A percentile compares a stretch with the other conserved stretches of the same genome.
Conservation (phyloP, 1,140 invertebrate genomes). For the Drepana arcuata region DNA sequence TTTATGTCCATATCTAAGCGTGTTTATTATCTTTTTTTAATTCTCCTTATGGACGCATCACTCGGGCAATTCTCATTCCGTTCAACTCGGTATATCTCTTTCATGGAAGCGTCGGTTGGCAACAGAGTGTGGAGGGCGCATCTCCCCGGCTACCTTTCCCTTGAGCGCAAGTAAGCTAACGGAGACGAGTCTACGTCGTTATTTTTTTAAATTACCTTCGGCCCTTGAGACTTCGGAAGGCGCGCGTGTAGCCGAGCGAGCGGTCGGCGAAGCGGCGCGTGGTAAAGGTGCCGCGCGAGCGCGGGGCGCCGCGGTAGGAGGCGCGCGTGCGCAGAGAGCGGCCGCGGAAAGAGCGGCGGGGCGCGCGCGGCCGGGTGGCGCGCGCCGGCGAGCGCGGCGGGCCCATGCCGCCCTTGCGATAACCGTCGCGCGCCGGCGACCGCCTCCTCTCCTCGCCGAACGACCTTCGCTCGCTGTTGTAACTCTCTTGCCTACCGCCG, state of each 20-base stretch:
- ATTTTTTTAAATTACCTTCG: conserved; percentile 65
- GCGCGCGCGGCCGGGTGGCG: conserved; percentile 36
- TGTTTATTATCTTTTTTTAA: no score
- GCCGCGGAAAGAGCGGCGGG: conserved; percentile 63
- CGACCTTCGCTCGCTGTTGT: conserved; percentile 56
- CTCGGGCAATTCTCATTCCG: no score
- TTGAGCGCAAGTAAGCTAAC: no score
- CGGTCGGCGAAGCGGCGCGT: conserved; percentile 50
- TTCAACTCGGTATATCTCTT: no score
- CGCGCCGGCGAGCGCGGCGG: conserved; percentile 58
- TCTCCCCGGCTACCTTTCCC: no score
- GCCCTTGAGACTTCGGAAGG: conserved; percentile 52
- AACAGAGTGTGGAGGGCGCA: no score
- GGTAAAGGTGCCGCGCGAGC: conserved; percentile 49
- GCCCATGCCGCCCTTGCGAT: conserved; percentile 65
- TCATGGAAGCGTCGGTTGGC: no score
- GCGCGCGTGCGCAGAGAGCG: conserved; percentile 55
- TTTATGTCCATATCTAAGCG: no score
- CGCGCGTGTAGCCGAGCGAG: conserved; percentile 49
- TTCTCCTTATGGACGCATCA: no score
- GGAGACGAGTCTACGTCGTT: no score
- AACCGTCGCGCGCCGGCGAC: conserved; percentile 56
- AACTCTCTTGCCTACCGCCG: conserved; percentile 62
- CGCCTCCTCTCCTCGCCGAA: conserved; percentile 58
- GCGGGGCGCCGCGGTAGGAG: conserved; percentile 53